Evolutionary conservation across 2,113 vertebrate species (phyloP).

Genomic region (Thryonomys swinderianus): DNA sequence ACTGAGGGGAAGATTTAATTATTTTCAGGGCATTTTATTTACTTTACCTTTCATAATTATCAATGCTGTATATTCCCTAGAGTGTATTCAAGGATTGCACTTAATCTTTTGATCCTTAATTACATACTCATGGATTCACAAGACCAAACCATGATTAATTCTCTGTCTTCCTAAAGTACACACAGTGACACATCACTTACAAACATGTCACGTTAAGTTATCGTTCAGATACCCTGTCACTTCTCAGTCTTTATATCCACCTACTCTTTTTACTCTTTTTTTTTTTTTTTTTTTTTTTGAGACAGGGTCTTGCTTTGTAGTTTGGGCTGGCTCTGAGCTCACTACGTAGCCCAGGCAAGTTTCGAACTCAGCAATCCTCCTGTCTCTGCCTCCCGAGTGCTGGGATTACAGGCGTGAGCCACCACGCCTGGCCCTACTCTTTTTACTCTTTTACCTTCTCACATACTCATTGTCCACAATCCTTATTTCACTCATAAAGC

Average conservation of each 20-base stretch:
- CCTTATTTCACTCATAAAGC: background rate
- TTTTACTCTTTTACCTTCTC: too few relatives aligned
- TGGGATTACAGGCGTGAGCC: too few relatives aligned
- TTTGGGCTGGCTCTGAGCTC: too few relatives aligned
- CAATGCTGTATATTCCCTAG: background rate
- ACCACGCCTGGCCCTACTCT: too few relatives aligned
- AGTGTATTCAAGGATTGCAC: background rate
- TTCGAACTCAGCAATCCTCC: too few relatives aligned
- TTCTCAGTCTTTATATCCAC: background rate
- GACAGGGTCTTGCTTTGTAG: too few relatives aligned
- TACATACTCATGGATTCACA: background rate
- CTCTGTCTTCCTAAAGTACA: background rate
- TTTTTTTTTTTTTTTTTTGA: too few relatives aligned
- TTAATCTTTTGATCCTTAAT: background rate
- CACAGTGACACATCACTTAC: rapidly evolving
- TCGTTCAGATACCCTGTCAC: background rate
- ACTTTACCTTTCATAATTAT: background rate
- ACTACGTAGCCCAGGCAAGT: too few relatives aligned
- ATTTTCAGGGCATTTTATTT: background rate
- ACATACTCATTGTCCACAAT: background rate
- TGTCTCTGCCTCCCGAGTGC: too few relatives aligned
- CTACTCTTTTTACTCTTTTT: too few relatives aligned
- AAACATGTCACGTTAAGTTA: background rate
- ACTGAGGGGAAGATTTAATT: background rate
- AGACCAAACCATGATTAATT: background rate